Evolutionary conservation across 2,888 invertebrate species (phyloP).

Genomic region (Drosophila parthenogenetica): DNA sequence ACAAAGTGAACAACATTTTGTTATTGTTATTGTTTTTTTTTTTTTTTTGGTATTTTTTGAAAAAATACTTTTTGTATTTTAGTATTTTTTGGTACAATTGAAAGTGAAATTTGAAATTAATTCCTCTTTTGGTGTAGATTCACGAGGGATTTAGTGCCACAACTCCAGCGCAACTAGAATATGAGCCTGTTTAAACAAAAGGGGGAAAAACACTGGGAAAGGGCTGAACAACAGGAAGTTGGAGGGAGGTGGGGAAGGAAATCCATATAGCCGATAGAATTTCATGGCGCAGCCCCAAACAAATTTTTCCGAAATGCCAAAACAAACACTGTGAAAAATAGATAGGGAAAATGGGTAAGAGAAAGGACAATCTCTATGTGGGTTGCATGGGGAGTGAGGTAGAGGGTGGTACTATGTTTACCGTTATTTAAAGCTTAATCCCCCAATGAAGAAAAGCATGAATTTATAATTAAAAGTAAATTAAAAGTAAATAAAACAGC

Average conservation of each 20-base stretch:
- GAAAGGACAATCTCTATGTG: no score
- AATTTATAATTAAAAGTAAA: constrained; percentile 81
- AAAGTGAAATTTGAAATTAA: constrained; percentile 75
- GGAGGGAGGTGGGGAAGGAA: constrained; percentile 8
- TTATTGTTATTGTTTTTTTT: not conserved
- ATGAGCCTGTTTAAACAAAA: constrained; percentile 66
- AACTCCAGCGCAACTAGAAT: constrained; percentile 22
- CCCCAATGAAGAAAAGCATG: constrained; percentile 76
- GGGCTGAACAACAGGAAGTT: constrained; percentile 10
- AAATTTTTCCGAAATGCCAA: constrained; percentile 54
- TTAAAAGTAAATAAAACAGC: constrained; percentile 78
- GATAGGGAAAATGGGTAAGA: constrained; percentile 3
- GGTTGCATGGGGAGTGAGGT: not conserved
- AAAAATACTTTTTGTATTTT: no score
- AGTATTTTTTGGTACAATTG: constrained; percentile 38
- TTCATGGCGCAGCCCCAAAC: constrained; percentile 60
- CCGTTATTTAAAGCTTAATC: constrained; percentile 79
- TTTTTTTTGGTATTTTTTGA: not conserved
- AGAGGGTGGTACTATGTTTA: constrained; percentile 57
- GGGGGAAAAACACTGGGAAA: not conserved
- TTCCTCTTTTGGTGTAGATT: constrained; percentile 38
- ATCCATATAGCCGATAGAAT: constrained; percentile 65
- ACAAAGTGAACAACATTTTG: constrained; percentile 24
- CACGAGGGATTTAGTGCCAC: constrained; percentile 9
- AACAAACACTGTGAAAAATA: constrained; percentile 47